Conservation (phyloP, 2,888 invertebrate species). For the Idaea straminata region DNA sequence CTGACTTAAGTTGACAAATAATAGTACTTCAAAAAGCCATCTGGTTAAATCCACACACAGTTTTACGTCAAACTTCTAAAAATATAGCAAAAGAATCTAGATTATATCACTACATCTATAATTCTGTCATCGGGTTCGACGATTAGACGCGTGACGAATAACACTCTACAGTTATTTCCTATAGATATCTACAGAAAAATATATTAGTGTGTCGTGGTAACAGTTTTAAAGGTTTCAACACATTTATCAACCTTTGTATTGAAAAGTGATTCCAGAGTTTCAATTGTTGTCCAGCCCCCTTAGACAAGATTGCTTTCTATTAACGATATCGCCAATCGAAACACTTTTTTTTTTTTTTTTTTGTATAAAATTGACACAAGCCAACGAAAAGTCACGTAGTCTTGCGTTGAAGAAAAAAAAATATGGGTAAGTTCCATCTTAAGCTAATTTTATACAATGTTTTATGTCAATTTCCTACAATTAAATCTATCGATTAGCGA, state of each 20-base stretch:
- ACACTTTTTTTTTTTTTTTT: too few relatives aligned
- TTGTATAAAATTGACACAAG: too few relatives aligned
- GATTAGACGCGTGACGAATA: conserved; percentile 26
- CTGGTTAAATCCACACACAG: conserved; percentile 22
- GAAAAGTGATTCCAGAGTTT: not conserved
- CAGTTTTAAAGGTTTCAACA: not conserved
- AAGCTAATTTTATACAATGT: too few relatives aligned
- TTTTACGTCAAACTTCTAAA: conserved; percentile 52
- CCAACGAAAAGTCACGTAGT: too few relatives aligned
- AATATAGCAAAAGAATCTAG: conserved; percentile 42
- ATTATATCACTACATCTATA: conserved; percentile 43
- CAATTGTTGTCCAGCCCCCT: not conserved
- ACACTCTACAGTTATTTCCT: conserved; percentile 5
- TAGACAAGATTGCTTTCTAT: too few relatives aligned
- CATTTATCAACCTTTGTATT: not conserved
- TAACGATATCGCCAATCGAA: too few relatives aligned
- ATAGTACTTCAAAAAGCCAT: conserved; percentile 18
- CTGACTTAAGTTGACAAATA: not conserved
- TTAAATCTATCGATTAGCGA: too few relatives aligned
- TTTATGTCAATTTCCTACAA: too few relatives aligned
- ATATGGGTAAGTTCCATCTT: too few relatives aligned
- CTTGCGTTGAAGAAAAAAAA: too few relatives aligned
- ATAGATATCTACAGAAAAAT: not conserved
- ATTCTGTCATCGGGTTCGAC: conserved; percentile 58
- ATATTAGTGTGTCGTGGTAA: not conserved